Evolutionary conservation across 1,140 invertebrate species (phyloP), one percentile per base, ranked within the genome.

Genomic region (Zaprionus gabonicus): DNA sequence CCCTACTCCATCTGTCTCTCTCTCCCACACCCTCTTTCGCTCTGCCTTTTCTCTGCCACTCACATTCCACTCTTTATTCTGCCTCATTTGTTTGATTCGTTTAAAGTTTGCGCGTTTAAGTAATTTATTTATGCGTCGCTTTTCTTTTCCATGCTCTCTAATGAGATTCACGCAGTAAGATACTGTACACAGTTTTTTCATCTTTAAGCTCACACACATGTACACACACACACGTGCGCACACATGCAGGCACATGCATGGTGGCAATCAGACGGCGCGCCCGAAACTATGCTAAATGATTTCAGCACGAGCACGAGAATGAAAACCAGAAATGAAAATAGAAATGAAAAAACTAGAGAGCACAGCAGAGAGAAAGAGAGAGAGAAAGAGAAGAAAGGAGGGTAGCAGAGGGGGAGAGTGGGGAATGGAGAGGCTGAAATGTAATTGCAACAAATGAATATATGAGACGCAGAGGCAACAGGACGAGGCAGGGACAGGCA

Each of bases 371-470:
- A 5, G n/a, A 13, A 25, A 20, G 1, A 25, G 34, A 31, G 17
- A 10, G 20, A 38, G 10, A 10, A n/a, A 38, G 10, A 60, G 9
- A 28, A 28, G 23, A 27, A 49, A 36, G 49, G 55, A 55, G 56
- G 44, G 27, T 56, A 55, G 28, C 27, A 68, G 46, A 69, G 55
- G 17, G 13, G 15, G 41, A 7, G 3, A 44, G 41, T 9, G 7
- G 41, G 2, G 3, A 17, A n/a, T 17, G 20, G 49, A 10, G 53
- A 67, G 57, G 56, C 68, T 65, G 76, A 70, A 87, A 79, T 88
- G 84, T 88, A 87, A 87, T 87, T 88, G 84, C 81, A 84, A 67
- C 85, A 84, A 90, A 88, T 88, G 84, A 88, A 88, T 88, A 81
- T 81, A 84, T 88, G 81, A 79, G 75, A 41, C 46, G 56, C 27